These are phyloP conservation scores for Palaemon carinicauda DNA, from an alignment of 1,140 invertebrate genomes.

Conservation along the genomic window DNA sequence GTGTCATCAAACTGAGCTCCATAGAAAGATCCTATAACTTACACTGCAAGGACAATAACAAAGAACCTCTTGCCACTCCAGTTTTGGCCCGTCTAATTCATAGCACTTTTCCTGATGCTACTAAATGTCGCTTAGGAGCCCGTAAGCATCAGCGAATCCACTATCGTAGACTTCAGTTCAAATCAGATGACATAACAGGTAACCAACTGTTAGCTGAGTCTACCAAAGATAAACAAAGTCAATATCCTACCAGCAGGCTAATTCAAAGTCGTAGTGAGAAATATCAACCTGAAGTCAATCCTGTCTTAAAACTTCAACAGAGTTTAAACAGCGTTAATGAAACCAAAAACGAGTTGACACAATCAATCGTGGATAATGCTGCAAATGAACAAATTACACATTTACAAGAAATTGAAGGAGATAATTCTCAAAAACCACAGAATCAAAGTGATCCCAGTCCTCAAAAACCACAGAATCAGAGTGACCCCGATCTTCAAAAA, in stretches of 20 bases:
- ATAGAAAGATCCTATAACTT: conserved; percentile 9
- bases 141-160: conserved; percentile 18
- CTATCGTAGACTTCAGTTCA: conserved; percentile 6
- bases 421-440: background rate
- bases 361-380: background rate
- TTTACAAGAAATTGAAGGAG: background rate
- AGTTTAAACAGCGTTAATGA: background rate
- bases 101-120: background rate
- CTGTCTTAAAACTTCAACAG: background rate
- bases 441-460: background rate
- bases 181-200: background rate
- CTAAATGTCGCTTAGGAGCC: conserved; percentile 9
- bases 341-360: background rate
- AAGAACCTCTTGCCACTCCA: background rate
- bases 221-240: background rate
- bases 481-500: background rate
- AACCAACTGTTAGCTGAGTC: background rate
- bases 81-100: conserved; percentile 25
- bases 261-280: background rate
- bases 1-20: background rate
- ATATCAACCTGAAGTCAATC: background rate
- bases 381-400: background rate
- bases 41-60: background rate
- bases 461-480: background rate
- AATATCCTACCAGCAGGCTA: too few relatives aligned